Conservation (phyloP, 2,888 invertebrate genomes). For the Entomobrya multifasciata region DNA sequence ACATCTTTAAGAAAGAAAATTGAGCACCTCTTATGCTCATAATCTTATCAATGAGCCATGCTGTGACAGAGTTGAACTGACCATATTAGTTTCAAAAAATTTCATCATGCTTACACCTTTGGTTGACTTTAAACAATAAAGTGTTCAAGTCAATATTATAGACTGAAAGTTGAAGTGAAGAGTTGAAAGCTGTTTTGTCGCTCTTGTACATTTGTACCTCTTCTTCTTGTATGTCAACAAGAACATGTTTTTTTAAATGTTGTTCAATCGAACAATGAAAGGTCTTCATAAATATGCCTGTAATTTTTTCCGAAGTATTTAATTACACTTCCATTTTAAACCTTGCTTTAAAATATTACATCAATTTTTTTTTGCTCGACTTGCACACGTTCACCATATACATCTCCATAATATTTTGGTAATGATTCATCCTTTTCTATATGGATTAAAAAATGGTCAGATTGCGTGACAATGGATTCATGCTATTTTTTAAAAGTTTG, state of each 20-base stretch:
- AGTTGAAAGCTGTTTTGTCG: background rate
- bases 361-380: too few relatives aligned
- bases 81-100: slow-evolving; percentile 23
- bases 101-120: slow-evolving; percentile 16
- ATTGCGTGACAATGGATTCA: too few relatives aligned
- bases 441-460: too few relatives aligned
- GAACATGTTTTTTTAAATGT: background rate
- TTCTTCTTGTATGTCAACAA: too few relatives aligned
- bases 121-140: slow-evolving; percentile 3
- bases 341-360: background rate
- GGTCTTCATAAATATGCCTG: background rate
- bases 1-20: background rate
- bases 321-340: slow-evolving; percentile 33
- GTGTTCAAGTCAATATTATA: background rate
- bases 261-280: background rate
- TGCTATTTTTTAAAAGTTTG: too few relatives aligned
- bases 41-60: slow-evolving; percentile 40
- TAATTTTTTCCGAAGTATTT: slow-evolving; percentile 17
- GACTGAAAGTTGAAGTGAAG: background rate
- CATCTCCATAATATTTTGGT: too few relatives aligned
- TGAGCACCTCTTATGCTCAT: slow-evolving; percentile 1
- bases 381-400: too few relatives aligned
- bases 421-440: too few relatives aligned
- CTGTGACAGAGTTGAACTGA: slow-evolving; percentile 46
- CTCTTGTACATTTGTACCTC: background rate